Evolutionary conservation across 2,888 invertebrate genomes (phyloP).

Genomic region (Listrodromus nycthemerus): DNA sequence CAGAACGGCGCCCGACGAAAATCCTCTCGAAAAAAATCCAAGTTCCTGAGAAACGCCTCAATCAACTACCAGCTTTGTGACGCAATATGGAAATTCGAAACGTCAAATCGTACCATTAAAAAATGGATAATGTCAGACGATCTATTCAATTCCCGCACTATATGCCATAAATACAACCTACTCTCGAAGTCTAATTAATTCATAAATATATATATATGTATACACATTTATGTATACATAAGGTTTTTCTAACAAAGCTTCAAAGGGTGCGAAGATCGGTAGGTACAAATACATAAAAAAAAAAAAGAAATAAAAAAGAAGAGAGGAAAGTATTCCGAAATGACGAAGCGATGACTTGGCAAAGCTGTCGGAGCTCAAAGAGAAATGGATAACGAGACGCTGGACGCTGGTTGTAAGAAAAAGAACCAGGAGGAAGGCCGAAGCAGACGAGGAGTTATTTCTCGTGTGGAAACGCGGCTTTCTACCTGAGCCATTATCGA

Average conservation of each 20-base stretch:
- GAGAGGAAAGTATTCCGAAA: conserved; percentile 73
- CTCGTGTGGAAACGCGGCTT: conserved; percentile 59
- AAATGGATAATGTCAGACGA: too few relatives aligned
- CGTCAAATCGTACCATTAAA: too few relatives aligned
- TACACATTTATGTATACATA: not conserved
- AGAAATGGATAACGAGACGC: conserved; percentile 75
- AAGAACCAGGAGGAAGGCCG: conserved; percentile 25
- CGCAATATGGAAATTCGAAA: too few relatives aligned
- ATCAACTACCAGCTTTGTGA: too few relatives aligned
- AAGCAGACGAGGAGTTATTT: conserved; percentile 9
- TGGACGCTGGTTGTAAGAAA: conserved; percentile 17
- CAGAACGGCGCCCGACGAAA: too few relatives aligned
- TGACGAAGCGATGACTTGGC: conserved; percentile 80
- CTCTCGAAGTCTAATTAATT: too few relatives aligned
- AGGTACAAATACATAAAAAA: conserved; percentile 13
- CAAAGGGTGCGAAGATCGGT: conserved; percentile 33
- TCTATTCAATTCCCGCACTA: too few relatives aligned
- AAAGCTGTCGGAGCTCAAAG: conserved; percentile 72
- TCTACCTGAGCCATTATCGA: conserved; percentile 75
- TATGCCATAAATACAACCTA: too few relatives aligned
- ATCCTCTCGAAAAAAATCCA: too few relatives aligned
- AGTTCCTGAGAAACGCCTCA: too few relatives aligned
- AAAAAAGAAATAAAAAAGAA: conserved; percentile 23
- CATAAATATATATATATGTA: not conserved
- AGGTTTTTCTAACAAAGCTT: not conserved